These are phyloP conservation scores for Myotis myotis DNA, from an alignment of 2,797 vertebrate species.

Conservation along the genomic window DNA sequence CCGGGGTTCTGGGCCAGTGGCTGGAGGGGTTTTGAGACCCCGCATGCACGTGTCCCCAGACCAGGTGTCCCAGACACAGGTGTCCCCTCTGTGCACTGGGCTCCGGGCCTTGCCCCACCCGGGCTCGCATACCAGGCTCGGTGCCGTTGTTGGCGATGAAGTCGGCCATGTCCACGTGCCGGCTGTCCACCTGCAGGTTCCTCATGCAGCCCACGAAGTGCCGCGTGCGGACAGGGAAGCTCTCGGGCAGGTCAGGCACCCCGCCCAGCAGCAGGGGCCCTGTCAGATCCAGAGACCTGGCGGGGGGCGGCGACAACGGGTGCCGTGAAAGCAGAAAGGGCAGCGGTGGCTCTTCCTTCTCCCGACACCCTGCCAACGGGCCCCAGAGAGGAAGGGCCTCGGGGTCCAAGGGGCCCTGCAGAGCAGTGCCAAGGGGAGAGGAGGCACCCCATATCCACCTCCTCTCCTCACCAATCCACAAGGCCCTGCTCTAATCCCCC, in stretches of 20 bases:
- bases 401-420: background rate
- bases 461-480: background rate
- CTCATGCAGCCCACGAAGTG: conserved; percentile 96
- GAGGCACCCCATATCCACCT: background rate
- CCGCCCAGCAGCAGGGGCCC: conserved; percentile 95
- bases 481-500: background rate
- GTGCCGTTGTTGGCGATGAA: conserved; percentile 98
- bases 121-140: conserved; percentile 86
- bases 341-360: background rate
- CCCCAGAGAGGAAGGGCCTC: background rate
- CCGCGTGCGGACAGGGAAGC: conserved; percentile 91
- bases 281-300: conserved; percentile 94
- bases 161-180: conserved; percentile 92
- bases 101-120: background rate
- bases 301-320: background rate
- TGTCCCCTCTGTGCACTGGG: background rate
- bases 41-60: background rate
- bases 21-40: background rate
- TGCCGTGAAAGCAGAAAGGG: background rate
- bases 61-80: background rate
- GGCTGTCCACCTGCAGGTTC: conserved; percentile 92
- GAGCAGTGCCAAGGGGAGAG: background rate
- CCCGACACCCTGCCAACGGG: background rate
- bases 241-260: conserved; percentile 93
- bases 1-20: rapidly evolving